Percentiles rank a stretch among this genome's conserved stretches.
Evolutionary conservation across 2,797 vertebrate genomes (phyloP).

Genomic region (Sebastes flavidus): DNA sequence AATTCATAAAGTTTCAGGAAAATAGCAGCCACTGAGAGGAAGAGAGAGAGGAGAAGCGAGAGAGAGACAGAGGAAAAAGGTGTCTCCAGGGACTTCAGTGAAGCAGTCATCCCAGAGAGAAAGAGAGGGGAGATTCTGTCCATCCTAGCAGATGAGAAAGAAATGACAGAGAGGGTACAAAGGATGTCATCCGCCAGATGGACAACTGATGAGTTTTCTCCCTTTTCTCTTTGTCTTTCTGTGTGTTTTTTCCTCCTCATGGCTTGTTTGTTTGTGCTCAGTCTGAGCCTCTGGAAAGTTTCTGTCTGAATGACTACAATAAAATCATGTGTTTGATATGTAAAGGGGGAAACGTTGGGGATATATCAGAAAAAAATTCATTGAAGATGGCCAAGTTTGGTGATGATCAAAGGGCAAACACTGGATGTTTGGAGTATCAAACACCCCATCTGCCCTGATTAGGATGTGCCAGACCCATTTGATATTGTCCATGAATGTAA

Average conservation of each 20-base stretch:
- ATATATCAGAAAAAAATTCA: constrained; percentile 57
- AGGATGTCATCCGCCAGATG: constrained; percentile 85
- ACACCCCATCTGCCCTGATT: constrained; percentile 57
- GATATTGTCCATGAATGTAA: constrained; percentile 72
- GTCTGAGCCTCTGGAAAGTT: constrained; percentile 76
- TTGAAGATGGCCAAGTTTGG: constrained; percentile 60
- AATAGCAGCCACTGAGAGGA: constrained; percentile 74
- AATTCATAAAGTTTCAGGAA: constrained; percentile 87
- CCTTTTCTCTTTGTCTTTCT: constrained; percentile 70
- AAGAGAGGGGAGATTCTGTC: constrained; percentile 77
- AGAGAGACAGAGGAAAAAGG: constrained; percentile 69
- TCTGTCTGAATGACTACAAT: constrained; percentile 71
- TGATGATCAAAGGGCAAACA: constrained; percentile 62
- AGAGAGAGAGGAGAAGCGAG: constrained; percentile 58
- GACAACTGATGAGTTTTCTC: constrained; percentile 85
- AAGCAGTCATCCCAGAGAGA: constrained; percentile 80
- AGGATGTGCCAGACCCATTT: constrained; percentile 51
- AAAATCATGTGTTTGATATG: constrained; percentile 73
- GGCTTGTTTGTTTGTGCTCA: constrained; percentile 81
- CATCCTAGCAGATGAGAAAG: constrained; percentile 83
- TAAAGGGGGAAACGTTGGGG: constrained; percentile 41
- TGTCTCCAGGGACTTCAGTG: constrained; percentile 83
- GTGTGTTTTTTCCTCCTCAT: constrained; percentile 23
- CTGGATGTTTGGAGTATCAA: constrained; percentile 50
- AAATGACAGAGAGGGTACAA: constrained; percentile 86